A percentile compares a stretch with the other conserved stretches of the same genome.
Conservation (phyloP, 2,888 invertebrate species). For the Eupithecia insigniata region DNA sequence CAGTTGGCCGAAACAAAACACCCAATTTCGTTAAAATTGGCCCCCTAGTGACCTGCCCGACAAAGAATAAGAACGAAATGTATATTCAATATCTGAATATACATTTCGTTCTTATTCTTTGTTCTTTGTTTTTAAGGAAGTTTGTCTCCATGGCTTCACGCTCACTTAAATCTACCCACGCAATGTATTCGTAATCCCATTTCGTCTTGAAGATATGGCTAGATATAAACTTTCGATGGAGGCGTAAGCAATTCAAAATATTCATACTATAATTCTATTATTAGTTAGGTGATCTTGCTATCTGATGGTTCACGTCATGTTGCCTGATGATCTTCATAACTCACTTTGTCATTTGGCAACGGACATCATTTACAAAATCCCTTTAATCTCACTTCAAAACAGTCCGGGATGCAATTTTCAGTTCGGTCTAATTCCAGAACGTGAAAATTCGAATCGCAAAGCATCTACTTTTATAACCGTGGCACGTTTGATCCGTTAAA, state of each 20-base stretch:
- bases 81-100: not conserved
- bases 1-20: no score
- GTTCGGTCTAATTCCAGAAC: conserved; percentile 7
- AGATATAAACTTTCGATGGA: not conserved
- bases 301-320: not conserved
- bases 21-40: no score
- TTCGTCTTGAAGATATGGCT: not conserved
- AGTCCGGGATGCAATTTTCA: not conserved
- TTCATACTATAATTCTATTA: not conserved
- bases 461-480: conserved; percentile 6
- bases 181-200: not conserved
- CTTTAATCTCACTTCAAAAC: conserved; percentile 17
- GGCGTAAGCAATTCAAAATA: not conserved
- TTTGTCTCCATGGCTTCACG: not conserved
- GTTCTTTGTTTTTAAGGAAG: not conserved
- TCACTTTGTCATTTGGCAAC: conserved; percentile 2
- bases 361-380: not conserved
- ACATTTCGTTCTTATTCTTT: no score
- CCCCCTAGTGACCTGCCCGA: no score
- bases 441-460: conserved; percentile 15
- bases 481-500: conserved; percentile 16
- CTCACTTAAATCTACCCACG: not conserved
- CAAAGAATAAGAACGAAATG: no score
- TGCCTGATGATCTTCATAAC: conserved; percentile 9
- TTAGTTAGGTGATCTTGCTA: not conserved